Percentiles rank a stretch among this genome's conserved stretches.
These are phyloP conservation scores for Calliopum simillimum DNA, from an alignment of 2,888 invertebrate genomes.

Conservation along the genomic window DNA sequence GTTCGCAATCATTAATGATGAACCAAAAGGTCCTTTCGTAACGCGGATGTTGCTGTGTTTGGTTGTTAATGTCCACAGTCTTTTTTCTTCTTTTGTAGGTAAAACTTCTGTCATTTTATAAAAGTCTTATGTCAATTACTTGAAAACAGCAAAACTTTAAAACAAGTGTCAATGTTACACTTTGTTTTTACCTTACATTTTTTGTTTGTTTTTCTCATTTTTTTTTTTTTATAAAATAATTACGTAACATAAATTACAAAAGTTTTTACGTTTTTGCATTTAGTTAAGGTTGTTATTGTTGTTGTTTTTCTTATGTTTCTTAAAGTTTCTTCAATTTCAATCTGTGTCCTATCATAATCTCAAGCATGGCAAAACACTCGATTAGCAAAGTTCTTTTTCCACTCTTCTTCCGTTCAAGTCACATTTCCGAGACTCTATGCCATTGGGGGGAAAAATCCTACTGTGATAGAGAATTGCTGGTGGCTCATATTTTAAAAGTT, in stretches of 20 bases:
- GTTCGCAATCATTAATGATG: conserved; percentile 40
- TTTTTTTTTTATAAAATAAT: conserved; percentile 56
- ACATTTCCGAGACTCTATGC: neutral
- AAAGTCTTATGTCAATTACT: conserved; percentile 30
- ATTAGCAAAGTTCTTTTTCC: conserved; percentile 51
- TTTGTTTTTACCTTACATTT: conserved; percentile 16
- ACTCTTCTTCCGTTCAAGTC: conserved; percentile 11
- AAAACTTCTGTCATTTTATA: conserved; percentile 25
- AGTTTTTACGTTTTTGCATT: conserved; percentile 53
- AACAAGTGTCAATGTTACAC: conserved; percentile 53
- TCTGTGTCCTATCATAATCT: conserved; percentile 55
- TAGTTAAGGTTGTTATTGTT: conserved; percentile 38
- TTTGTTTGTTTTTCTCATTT: conserved; percentile 33
- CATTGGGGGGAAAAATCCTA: neutral
- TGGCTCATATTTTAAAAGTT: conserved; percentile 19
- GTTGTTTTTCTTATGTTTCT: conserved; percentile 23
- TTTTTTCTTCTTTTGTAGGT: neutral
- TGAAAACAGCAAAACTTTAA: conserved; percentile 21
- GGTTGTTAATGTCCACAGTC: no score
- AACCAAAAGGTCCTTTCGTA: neutral
- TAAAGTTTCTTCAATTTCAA: conserved; percentile 51
- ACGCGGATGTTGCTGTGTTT: no score
- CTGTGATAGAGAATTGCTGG: neutral
- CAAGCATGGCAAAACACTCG: conserved; percentile 50
- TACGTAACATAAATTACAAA: conserved; percentile 61